A percentile compares a stretch with the other conserved stretches of the same genome.
These are phyloP conservation scores for Hedychridium roseum DNA, from an alignment of 2,888 invertebrate genomes.

Conservation along the genomic window DNA sequence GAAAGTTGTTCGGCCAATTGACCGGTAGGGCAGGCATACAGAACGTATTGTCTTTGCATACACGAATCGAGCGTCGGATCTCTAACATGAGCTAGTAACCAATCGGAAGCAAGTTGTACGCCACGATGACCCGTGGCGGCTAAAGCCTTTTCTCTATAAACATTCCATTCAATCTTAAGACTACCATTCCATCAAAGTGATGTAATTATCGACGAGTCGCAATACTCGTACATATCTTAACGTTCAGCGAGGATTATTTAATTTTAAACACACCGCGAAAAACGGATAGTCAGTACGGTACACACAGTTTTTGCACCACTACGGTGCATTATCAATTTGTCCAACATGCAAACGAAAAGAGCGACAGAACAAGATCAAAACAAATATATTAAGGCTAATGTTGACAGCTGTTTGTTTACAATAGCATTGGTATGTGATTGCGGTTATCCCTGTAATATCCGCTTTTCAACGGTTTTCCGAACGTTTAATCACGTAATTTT, in stretches of 20 bases:
- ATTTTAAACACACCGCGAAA: too few species aligned
- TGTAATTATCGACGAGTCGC: too few species aligned
- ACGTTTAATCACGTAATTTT: not conserved
- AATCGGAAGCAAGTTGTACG: conserved; percentile 88
- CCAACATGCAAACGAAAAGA: too few species aligned
- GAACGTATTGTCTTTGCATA: conserved; percentile 82
- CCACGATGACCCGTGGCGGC: conserved; percentile 90
- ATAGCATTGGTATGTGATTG: conserved; percentile 1
- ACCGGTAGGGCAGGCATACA: conserved; percentile 88
- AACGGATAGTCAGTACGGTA: too few species aligned
- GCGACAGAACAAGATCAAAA: too few species aligned
- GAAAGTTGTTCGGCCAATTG: conserved; percentile 76
- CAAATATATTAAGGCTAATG: conserved; percentile 16
- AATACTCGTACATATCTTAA: too few species aligned
- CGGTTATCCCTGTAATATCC: not conserved
- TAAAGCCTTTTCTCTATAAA: conserved; percentile 82
- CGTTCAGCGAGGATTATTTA: too few species aligned
- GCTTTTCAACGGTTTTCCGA: not conserved
- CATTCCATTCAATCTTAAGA: too few species aligned
- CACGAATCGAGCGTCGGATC: conserved; percentile 82
- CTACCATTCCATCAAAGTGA: too few species aligned
- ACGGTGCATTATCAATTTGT: too few species aligned
- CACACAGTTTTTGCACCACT: too few species aligned
- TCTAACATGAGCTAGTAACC: conserved; percentile 89
- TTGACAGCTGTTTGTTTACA: conserved; percentile 53